These are phyloP conservation scores for Lordiphosa andalusiaca DNA, from an alignment of 2,888 invertebrate genomes.

Conservation along the genomic window DNA sequence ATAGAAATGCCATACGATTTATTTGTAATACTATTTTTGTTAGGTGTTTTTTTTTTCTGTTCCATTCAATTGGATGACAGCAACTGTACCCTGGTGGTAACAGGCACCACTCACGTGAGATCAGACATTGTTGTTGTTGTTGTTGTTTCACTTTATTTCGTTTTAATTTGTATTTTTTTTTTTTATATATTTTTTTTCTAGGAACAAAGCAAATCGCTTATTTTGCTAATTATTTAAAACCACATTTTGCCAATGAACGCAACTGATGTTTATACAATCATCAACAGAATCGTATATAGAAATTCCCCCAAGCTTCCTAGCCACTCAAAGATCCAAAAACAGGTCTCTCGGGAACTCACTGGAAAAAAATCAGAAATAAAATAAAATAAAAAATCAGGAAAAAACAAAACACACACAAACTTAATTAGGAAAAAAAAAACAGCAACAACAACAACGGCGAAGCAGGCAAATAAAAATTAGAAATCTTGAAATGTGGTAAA, in stretches of 20 bases:
- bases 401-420: slow-evolving; percentile 26
- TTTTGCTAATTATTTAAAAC: slow-evolving; percentile 55
- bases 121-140: slow-evolving; percentile 9
- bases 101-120: slow-evolving; percentile 27
- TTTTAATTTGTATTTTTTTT: slow-evolving; percentile 2
- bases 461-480: slow-evolving; percentile 54
- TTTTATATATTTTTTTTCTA: slow-evolving; percentile 34
- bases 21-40: not conserved
- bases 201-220: slow-evolving; percentile 31
- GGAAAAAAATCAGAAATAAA: slow-evolving; percentile 6
- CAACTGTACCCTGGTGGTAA: slow-evolving; percentile 10
- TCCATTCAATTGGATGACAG: slow-evolving; percentile 19
- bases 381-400: not conserved
- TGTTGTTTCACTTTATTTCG: slow-evolving; percentile 1
- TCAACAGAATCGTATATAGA: slow-evolving; percentile 20
- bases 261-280: slow-evolving; percentile 28
- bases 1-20: slow-evolving; percentile 3
- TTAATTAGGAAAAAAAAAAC: slow-evolving; percentile 37
- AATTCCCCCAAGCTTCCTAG: slow-evolving; percentile 47
- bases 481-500: slow-evolving; percentile 52
- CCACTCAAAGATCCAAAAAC: slow-evolving; percentile 35
- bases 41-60: not conserved
- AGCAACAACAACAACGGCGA: slow-evolving; percentile 23
- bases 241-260: slow-evolving; percentile 44
- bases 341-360: slow-evolving; percentile 33